Evolutionary conservation across 2,113 vertebrate species (phyloP), one percentile per base, ranked within the genome.

Genomic region (Beaufortia kweichowensis): DNA sequence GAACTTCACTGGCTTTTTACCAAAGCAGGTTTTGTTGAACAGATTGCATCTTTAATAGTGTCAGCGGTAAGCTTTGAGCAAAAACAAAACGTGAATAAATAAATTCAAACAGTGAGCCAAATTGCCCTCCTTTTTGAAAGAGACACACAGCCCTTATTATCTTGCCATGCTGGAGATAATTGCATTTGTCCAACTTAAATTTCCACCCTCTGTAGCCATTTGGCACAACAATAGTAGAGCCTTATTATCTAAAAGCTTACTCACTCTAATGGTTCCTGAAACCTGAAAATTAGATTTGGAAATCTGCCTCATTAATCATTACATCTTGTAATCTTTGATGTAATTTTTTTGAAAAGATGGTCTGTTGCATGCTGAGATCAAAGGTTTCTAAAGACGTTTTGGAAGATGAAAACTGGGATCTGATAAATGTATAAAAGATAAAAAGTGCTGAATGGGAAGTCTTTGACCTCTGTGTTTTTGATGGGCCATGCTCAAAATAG

Each of bases 241-340:
- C 12, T 56, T 59, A 43, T 71, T 59, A 57, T 14, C 50, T 70
- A 35, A 56, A 71, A 63, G 46, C 26, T 23, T 53, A 21, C 14
- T 29, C 12, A 4, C 23, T 77, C 56, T 68, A 77, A 77, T 77
- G 64, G 55, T 17, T 67, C 50, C 65, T 66, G 17, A 77, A 55
- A 33, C 53, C 68, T 29, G 81, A 15, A 55, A 76, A 79, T 75
- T 41, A 41, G 46, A 68, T 79, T 77, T 60, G 60, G n/a, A 33
- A n/a, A 46, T 23, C 48, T 46, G 62, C 33, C 12, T 21, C 71
- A 53, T 63, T 74, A 56, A 71, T 77, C 61, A 78, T 68, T 19
- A 19, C 39, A 61, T 63, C 60, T 50, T 50, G 21, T 41, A 28
- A 21, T 53, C 41, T 61, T 78, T 81, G 67, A 81, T 60, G 79